Conservation (phyloP, 2,113 vertebrate species). For the Nothoprocta pentlandii region DNA sequence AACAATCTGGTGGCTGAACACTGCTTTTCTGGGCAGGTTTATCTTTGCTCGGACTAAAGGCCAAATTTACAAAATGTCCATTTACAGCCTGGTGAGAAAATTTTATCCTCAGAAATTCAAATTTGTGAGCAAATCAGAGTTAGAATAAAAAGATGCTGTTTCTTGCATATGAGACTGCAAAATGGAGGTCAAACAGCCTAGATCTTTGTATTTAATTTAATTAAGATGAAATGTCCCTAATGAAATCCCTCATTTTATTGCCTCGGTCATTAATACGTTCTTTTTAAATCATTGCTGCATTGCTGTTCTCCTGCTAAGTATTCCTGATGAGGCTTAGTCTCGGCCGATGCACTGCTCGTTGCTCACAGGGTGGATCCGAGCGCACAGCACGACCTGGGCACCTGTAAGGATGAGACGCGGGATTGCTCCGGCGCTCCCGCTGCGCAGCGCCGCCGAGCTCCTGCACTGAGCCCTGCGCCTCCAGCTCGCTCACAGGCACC, state of each 20-base stretch:
- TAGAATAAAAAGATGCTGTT: neutral
- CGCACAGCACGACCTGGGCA: neutral
- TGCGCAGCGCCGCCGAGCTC: neutral
- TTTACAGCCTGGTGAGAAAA: neutral
- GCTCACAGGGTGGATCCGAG: neutral
- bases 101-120: neutral
- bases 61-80: neutral
- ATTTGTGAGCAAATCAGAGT: neutral
- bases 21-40: neutral
- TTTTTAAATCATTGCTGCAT: neutral
- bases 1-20: neutral
- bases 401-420: neutral
- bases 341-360: neutral
- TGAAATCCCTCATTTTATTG: neutral
- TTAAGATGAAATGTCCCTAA: neutral
- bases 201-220: neutral
- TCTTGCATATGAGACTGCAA: neutral
- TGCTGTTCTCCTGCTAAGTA: accelerated
- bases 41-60: neutral
- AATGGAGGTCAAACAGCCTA: neutral
- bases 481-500: neutral
- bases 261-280: neutral
- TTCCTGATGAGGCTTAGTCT: neutral
- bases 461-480: accelerated
- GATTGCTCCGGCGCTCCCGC: neutral